These are phyloP conservation scores for Stichodactyla mertensii DNA, from an alignment of 64 coral and sea anemone genomes.

Conservation along the genomic window DNA sequence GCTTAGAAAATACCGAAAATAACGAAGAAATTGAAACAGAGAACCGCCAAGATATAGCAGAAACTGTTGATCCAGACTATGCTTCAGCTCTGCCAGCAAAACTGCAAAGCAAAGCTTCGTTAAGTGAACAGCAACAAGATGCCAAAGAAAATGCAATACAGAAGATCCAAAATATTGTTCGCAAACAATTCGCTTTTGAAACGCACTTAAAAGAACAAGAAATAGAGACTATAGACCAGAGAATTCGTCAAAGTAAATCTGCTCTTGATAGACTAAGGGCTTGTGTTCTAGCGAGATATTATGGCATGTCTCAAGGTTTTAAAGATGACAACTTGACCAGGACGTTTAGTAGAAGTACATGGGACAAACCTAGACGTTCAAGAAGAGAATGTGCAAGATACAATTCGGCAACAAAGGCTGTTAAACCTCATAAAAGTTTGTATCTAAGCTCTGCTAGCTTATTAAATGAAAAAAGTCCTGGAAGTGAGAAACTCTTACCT, in stretches of 20 bases:
- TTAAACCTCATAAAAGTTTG: neutral
- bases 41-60: neutral
- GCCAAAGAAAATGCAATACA: constrained; percentile 68
- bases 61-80: constrained; percentile 84
- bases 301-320: constrained; percentile 55
- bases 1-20: neutral
- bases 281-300: constrained; percentile 93
- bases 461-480: neutral
- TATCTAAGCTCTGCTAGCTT: neutral
- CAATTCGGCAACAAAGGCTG: neutral
- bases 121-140: constrained; percentile 77
- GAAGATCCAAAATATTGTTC: constrained; percentile 80
- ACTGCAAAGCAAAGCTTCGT: constrained; percentile 30
- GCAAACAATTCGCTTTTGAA: constrained; percentile 86
- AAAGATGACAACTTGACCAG: neutral
- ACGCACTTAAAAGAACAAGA: constrained; percentile 86
- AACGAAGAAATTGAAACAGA: neutral
- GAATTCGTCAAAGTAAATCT: constrained; percentile 61
- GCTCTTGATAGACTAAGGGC: constrained; percentile 84
- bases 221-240: constrained; percentile 71
- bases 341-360: neutral
- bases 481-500: neutral
- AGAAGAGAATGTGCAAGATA: neutral
- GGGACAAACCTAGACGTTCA: neutral
- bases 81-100: constrained; percentile 33